phyloP scores from a whole-genome alignment of 2,113 vertebrate species.

The Hippocampus guttulatus region DNA sequence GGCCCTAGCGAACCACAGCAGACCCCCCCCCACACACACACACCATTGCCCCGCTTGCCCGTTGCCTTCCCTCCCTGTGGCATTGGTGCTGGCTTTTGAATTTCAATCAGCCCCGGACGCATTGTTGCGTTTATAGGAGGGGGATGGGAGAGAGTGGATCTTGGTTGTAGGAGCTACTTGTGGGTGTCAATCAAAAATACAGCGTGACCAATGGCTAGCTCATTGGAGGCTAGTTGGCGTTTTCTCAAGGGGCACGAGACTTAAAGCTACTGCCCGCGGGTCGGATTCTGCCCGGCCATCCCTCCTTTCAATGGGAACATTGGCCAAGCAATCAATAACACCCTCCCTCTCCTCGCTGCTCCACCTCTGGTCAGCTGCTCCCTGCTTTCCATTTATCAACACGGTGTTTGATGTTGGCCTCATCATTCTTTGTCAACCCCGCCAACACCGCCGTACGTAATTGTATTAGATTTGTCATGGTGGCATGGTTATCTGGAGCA shows the following conservation, averaged over 20 bases:
- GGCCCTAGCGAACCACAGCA: constrained; percentile 61
- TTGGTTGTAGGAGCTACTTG: constrained; percentile 37
- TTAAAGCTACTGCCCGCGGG: constrained; percentile 63
- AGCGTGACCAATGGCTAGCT: constrained; percentile 56
- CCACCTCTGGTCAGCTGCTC: constrained; percentile 52
- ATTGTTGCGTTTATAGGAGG: constrained; percentile 58
- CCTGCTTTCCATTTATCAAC: constrained; percentile 63
- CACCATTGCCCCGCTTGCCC: constrained; percentile 15
- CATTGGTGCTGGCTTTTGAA: constrained; percentile 53
- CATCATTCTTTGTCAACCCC: constrained; percentile 62
- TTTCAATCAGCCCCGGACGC: constrained; percentile 63
- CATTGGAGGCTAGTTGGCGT: constrained; percentile 50
- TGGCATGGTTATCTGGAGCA: constrained; percentile 37
- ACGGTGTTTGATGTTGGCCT: constrained; percentile 58
- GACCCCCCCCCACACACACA: constrained; percentile 10
- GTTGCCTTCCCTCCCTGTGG: constrained; percentile 51
- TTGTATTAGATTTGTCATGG: constrained; percentile 67
- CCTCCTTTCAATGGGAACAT: constrained; percentile 36
- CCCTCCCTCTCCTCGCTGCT: constrained; percentile 22
- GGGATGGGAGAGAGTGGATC: constrained; percentile 43
- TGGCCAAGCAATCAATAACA: constrained; percentile 67
- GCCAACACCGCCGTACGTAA: constrained; percentile 64
- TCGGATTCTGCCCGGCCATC: constrained; percentile 49
- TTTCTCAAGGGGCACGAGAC: constrained; percentile 55
- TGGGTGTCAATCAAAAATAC: constrained; percentile 56